Evolutionary conservation across 2,113 vertebrate species (phyloP), one percentile per base, ranked within the genome.

Genomic region (Phaethon lepturus): DNA sequence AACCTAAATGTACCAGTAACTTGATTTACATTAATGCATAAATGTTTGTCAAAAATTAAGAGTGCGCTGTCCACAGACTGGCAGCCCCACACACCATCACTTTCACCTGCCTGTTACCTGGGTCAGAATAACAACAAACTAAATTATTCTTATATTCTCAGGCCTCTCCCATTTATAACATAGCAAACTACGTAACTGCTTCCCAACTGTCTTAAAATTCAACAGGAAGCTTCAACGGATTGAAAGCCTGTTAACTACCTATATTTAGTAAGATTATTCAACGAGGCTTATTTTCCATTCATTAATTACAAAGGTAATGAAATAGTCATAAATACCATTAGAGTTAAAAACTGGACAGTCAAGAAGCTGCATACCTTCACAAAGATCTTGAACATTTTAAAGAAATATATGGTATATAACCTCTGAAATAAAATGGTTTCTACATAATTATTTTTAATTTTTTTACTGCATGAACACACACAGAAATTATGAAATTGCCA

Each of bases 271-370:
- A 55, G 83, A 59, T 93, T 90, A 97, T 55, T 96, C 82, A 40
- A 78, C 33, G 62, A 96, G 75, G 68, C 63, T 91, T 93, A 24
- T 90, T 88, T 97, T 93, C 86, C 97, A 91, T 80, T 95, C 86
- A 94, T 83, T 93, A 96, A 93, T 93, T 94, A 75, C 93, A 76
- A 90, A 94, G 52, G 69, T 74, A 86, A 72, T 73, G 40, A n/a
- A 77, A 76, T 11, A 80, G 56, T 26, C 90, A 38, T 80, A 86
- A 94, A 87, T 40, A 83, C 8, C 35, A 58, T 33, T 33, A 67
- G 26, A 68, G 13, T 13, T n/a, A 74, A 69, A 86, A 93, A 64
- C 9, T 17, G 29, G 49, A 63, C 28, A 90, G 68, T 71, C 63
- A 59, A 64, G 75, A 76, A 95, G 62, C 53, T 82, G 76, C 91